Evolutionary conservation across 2,797 vertebrate genomes (phyloP), one percentile per base, ranked within the genome.

Genomic region (Acrossocheilus wenchowensis): DNA sequence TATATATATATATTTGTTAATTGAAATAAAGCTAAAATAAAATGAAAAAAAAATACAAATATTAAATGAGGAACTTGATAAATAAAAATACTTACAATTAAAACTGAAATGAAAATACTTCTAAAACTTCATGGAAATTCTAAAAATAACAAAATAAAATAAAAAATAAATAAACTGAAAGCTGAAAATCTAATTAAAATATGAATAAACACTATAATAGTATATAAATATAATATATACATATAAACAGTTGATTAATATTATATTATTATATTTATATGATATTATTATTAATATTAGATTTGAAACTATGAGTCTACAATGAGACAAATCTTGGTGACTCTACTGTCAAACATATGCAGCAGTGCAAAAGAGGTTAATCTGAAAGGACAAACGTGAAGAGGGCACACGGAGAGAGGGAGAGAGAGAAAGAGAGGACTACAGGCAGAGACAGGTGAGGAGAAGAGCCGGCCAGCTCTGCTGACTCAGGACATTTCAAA

Each of bases 401-500:
- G 36, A 78, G 54, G 48, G 43, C 48, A 75, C 45, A 72, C 4
- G 23, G 60, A 75, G 23, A 72, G 15, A 17, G 57, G 23, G 60
- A 75, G 23, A 72, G 15, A 17, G 57, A 17, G 57, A 30, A 11
- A 64, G 66, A n/a, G 75, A 36, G 48, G 48, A 50, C 57, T 39
- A 72, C 21, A 72, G 75, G 48, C 34, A 26, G 73, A 36, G 69
- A 43, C 54, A 72, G 41, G 83, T 64, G 73, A 78, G 64, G 85
- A 83, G 82, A 81, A 82, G 75, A 74, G 81, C 54, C 41, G 43
- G 60, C 85, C 81, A 81, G 75, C 52, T 64, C 26, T 88, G 92
- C 92, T 92, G 91, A 92, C 86, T 92, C 89, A 89, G 90, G 88
- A 66, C 78, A 89, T 81, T 90, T 90, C 68, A 86, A 89, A 91